Percentiles rank a stretch among this genome's conserved stretches.
Conservation (phyloP, 2,888 invertebrate species). For the Drosophila rubida region DNA sequence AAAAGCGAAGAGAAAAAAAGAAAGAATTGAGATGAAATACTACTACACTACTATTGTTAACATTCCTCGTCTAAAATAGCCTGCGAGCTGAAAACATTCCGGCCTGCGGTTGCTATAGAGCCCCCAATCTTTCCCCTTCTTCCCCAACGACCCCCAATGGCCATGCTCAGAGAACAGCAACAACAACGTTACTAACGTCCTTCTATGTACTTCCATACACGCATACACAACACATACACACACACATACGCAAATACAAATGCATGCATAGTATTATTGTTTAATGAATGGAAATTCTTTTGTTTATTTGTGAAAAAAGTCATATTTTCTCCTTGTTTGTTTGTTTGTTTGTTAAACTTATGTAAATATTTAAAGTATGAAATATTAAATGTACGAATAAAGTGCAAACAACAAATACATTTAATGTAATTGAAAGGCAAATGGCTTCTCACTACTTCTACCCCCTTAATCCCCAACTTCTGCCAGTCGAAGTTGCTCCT, state of each 20-base stretch:
- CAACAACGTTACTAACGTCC: slow-evolving; percentile 67
- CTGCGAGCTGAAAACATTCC: slow-evolving; percentile 73
- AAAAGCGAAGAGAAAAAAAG: slow-evolving; percentile 18
- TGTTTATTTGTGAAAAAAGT: slow-evolving; percentile 81
- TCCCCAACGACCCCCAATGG: slow-evolving; percentile 15
- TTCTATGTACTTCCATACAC: slow-evolving; percentile 71
- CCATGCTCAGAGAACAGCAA: slow-evolving; percentile 38
- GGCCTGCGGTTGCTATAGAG: slow-evolving; percentile 74
- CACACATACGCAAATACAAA: slow-evolving; percentile 65
- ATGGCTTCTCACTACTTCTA: slow-evolving; percentile 3
- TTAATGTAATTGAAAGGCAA: slow-evolving; percentile 73
- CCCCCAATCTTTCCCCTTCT: slow-evolving; percentile 20
- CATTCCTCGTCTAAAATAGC: slow-evolving; percentile 55
- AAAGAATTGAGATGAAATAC: slow-evolving; percentile 33
- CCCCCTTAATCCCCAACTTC: background rate
- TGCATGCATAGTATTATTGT: slow-evolving; percentile 81
- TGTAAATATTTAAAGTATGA: slow-evolving; percentile 82
- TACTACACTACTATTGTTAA: slow-evolving; percentile 51
- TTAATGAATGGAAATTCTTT: slow-evolving; percentile 81
- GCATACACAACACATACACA: slow-evolving; percentile 20
- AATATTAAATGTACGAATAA: slow-evolving; percentile 82
- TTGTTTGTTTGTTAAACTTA: slow-evolving; percentile 80
- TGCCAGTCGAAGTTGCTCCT: background rate
- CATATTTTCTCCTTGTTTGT: slow-evolving; percentile 80
- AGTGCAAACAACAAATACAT: slow-evolving; percentile 82